phyloP scores from a whole-genome alignment of 1,140 invertebrate species.

The Anthonomus grandis region DNA sequence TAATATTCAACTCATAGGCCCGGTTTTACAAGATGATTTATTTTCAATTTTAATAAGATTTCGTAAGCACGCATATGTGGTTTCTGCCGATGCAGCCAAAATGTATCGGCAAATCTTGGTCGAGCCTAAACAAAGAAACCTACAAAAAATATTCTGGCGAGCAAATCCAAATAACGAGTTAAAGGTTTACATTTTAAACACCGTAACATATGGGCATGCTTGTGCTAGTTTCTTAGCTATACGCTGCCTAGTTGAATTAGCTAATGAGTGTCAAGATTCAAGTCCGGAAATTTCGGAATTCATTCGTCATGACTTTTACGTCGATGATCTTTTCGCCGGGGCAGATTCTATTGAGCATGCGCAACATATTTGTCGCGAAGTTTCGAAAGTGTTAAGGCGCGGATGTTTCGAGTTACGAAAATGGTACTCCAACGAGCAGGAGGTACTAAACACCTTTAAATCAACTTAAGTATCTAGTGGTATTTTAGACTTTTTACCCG shows the following conservation, averaged over 20 bases:
- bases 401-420: too few relatives aligned
- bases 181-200: constrained; percentile 15
- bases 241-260: constrained; percentile 10
- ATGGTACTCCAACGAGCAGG: too few relatives aligned
- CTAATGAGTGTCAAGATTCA: too few relatives aligned
- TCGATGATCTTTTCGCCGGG: too few relatives aligned
- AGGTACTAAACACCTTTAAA: too few relatives aligned
- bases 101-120: constrained; percentile 22
- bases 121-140: constrained; percentile 4
- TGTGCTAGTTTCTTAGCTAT: constrained; percentile 10
- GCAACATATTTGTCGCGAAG: too few relatives aligned
- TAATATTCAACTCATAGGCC: constrained; percentile 43
- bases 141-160: constrained; percentile 21
- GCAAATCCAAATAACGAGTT: background rate
- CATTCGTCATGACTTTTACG: too few relatives aligned
- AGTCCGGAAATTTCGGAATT: too few relatives aligned
- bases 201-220: constrained; percentile 16
- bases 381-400: too few relatives aligned
- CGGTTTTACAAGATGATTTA: constrained; percentile 45
- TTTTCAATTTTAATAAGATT: constrained; percentile 40
- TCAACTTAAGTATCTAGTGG: too few relatives aligned
- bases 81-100: constrained; percentile 44
- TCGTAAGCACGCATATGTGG: constrained; percentile 31
- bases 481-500: too few relatives aligned
- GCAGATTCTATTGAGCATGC: too few relatives aligned